These are phyloP conservation scores for Lepus oiostolus DNA, from an alignment of 2,797 vertebrate genomes.

Conservation along the genomic window DNA sequence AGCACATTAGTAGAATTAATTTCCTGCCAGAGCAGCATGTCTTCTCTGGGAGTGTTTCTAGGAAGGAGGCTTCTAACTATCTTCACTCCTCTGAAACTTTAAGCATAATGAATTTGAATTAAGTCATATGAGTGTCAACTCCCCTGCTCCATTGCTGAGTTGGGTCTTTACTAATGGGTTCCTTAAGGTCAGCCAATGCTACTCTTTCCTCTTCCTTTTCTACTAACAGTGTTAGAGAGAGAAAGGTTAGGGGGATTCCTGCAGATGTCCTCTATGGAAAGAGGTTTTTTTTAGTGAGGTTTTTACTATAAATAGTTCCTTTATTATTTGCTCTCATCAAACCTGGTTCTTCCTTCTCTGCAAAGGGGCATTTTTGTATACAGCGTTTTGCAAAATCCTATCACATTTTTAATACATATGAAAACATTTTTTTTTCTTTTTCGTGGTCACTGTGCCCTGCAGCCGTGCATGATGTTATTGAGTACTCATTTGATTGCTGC, in stretches of 20 bases:
- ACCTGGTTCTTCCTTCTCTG: background rate
- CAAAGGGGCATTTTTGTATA: background rate
- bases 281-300: constrained; percentile 25
- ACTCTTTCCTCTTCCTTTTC: background rate
- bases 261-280: background rate
- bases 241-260: background rate
- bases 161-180: background rate
- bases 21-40: constrained; percentile 32
- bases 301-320: constrained; percentile 28
- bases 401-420: background rate
- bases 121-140: constrained; percentile 20
- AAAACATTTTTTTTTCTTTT: constrained; percentile 14
- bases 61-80: background rate
- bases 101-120: constrained; percentile 56
- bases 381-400: background rate
- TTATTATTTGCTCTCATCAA: constrained; percentile 50
- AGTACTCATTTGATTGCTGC: background rate
- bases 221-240: background rate
- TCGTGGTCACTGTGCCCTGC: background rate
- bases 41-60: constrained; percentile 41
- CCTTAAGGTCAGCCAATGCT: background rate
- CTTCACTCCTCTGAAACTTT: constrained; percentile 18
- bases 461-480: background rate
- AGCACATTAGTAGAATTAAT: constrained; percentile 74
- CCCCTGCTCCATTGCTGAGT: background rate